Percentiles rank a stretch among this genome's conserved stretches.
phyloP scores from a whole-genome alignment of 1,140 invertebrate species.

The Drosophila orosa region DNA sequence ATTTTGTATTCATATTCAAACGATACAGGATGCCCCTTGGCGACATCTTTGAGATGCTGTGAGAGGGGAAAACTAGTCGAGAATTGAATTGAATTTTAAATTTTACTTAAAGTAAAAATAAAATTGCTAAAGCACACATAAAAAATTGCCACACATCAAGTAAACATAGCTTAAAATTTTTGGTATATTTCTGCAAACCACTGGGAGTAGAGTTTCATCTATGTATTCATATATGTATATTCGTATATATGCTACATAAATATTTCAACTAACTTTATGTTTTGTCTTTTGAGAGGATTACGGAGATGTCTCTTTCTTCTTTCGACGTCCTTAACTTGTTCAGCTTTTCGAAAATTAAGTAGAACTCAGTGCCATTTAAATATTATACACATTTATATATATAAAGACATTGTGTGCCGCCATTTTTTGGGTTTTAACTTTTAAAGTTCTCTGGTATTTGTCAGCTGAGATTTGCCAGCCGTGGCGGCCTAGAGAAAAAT shows the following conservation, averaged over 20 bases:
- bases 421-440: conserved; percentile 33
- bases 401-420: conserved; percentile 35
- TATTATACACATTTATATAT: conserved; percentile 69
- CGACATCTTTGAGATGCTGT: conserved; percentile 58
- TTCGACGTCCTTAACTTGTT: conserved; percentile 21
- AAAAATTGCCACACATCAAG: conserved; percentile 79
- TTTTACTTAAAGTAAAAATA: conserved; percentile 81
- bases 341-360: conserved; percentile 71
- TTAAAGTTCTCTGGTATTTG: conserved; percentile 57
- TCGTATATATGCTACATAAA: conserved; percentile 63
- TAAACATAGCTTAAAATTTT: conserved; percentile 78
- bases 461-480: conserved; percentile 35
- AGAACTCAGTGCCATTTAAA: conserved; percentile 82
- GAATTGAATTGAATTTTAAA: conserved; percentile 61
- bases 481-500: conserved; percentile 59
- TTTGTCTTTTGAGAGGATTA: conserved; percentile 42
- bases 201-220: conserved; percentile 71
- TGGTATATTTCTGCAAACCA: conserved; percentile 83
- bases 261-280: conserved; percentile 73
- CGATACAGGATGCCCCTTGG: conserved; percentile 18
- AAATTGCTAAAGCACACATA: conserved; percentile 78
- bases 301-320: conserved; percentile 20
- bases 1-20: conserved; percentile 59
- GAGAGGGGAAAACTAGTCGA: conserved; percentile 12
- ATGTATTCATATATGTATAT: conserved; percentile 52